These are phyloP conservation scores for Melipona beecheii DNA, from an alignment of 2,888 invertebrate species.

Conservation along the genomic window DNA sequence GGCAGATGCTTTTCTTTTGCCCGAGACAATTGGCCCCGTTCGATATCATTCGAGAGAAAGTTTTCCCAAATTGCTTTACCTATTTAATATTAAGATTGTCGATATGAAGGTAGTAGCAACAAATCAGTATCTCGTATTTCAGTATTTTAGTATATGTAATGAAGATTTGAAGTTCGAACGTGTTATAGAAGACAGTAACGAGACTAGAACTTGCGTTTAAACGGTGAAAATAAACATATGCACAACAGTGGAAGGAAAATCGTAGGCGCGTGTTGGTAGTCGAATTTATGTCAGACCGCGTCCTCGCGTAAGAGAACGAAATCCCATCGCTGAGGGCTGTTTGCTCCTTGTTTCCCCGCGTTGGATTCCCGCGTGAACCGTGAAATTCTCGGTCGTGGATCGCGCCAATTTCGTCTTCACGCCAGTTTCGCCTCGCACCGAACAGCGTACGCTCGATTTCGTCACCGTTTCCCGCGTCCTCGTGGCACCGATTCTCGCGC, in stretches of 20 bases:
- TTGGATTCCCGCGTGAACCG: slow-evolving; percentile 23
- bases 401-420: slow-evolving; percentile 18
- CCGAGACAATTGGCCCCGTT: not conserved
- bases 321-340: slow-evolving; percentile 26
- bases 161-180: too few species aligned
- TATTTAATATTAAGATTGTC: not conserved
- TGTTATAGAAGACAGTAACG: not conserved
- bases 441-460: slow-evolving; percentile 29
- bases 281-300: not conserved
- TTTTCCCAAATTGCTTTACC: not conserved
- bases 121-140: not conserved
- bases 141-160: too few species aligned
- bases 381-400: slow-evolving; percentile 20
- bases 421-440: slow-evolving; percentile 1
- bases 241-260: not conserved
- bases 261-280: not conserved
- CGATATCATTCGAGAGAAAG: not conserved
- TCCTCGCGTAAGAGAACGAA: slow-evolving; percentile 5
- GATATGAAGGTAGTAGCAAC: too few species aligned
- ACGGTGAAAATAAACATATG: not conserved
- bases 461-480: slow-evolving; percentile 45
- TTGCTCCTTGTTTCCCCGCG: slow-evolving; percentile 14
- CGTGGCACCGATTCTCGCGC: slow-evolving; percentile 40
- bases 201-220: not conserved
- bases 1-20: not conserved